Evolutionary conservation across 2,113 vertebrate genomes (phyloP), one percentile per base, ranked within the genome.

Genomic region (Nothocercus julius): DNA sequence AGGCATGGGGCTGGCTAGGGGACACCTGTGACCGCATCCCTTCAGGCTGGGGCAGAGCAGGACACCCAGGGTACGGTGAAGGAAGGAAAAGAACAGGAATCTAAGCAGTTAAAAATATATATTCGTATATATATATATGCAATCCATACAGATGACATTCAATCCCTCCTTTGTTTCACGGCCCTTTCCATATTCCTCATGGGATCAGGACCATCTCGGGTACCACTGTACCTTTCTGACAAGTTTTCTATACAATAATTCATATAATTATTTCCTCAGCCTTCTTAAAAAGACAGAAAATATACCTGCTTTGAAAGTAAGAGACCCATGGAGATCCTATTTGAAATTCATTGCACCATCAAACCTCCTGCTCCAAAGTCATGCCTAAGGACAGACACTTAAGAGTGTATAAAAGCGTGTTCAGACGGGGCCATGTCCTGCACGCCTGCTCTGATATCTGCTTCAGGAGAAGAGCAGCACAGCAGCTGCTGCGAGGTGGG

Each of bases 391-490:
- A 78, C 77, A 87, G 36, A 59, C 44, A 87, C 42, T 82, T 79
- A 85, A 75, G 30, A 91, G 91, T 21, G 34, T 2, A 59, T 2
- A 58, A 72, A 89, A 93, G 13, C 62, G n/a, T 72, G 91, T 69
- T 56, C 53, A 72, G 45, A 54, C 45, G 54, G 72, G 25, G 34
- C 28, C 53, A 7, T n/a, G 58, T 79, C 47, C 51, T 87, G 36
- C 53, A 67, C 84, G 32, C 30, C 87, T 88, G 74, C 82, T 90
- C 66, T 79, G 84, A 89, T 92, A 93, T 34, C 87, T 75, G 21
- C 70, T 72, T 76, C 85, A 72, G 40, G 82, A 91, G 21, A 9
- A 49, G 22, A 76, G 51, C 85, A 85, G 70, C 87, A 74, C 49
- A 75, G 75, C 19, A 61, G 69, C 44, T 67, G 58, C 66, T 75